phyloP scores from a whole-genome alignment of 2,888 invertebrate species.

The Cantharis nigra region DNA sequence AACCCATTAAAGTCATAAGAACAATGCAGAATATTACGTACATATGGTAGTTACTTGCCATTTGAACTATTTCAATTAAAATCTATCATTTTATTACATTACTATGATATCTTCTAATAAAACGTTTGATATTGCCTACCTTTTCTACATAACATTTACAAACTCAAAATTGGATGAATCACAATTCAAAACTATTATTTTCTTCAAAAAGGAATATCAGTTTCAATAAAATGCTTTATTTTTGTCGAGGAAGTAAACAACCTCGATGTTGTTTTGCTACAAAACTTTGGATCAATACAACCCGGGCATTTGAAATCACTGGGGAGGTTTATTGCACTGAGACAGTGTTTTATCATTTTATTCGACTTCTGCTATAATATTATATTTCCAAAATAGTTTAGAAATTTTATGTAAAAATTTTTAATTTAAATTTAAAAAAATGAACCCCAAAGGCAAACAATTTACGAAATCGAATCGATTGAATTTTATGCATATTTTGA shows the following conservation, averaged over 20 bases:
- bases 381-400: no score
- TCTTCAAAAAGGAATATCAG: not conserved
- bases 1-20: conserved; percentile 1
- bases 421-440: no score
- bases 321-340: not conserved
- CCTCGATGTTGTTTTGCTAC: not conserved
- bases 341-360: not conserved
- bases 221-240: not conserved
- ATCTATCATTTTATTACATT: not conserved
- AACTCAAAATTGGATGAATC: not conserved
- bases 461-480: not conserved
- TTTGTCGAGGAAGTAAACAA: not conserved
- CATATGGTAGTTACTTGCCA: not conserved
- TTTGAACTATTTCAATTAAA: not conserved
- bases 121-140: not conserved
- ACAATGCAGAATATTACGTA: not conserved
- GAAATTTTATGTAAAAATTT: no score
- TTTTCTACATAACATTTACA: not conserved
- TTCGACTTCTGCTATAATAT: no score
- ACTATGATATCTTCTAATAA: not conserved
- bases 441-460: not conserved
- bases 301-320: not conserved
- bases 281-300: not conserved
- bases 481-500: not conserved
- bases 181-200: not conserved